These are phyloP conservation scores for Montifringilla adamsi DNA, from an alignment of 2,113 vertebrate species.

Conservation along the genomic window DNA sequence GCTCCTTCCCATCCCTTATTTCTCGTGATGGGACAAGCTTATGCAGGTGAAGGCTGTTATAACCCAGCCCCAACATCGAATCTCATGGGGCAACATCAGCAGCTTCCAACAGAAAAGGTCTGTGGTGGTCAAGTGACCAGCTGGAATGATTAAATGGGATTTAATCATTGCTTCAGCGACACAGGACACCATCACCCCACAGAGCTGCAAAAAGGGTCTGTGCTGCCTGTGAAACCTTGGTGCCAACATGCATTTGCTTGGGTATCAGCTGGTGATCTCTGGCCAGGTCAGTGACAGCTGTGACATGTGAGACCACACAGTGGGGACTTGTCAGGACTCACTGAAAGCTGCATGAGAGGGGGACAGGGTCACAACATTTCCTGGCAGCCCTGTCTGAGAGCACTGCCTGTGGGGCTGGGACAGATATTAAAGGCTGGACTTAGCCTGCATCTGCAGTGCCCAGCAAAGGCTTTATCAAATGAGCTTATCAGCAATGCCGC, in stretches of 20 bases:
- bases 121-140: neutral
- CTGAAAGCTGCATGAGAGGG: neutral
- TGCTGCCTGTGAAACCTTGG: neutral
- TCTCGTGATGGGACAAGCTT: neutral
- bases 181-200: neutral
- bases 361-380: neutral
- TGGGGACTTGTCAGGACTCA: neutral
- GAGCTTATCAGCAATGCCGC: neutral
- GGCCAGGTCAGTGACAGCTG: neutral
- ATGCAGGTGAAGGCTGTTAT: neutral
- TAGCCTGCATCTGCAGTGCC: neutral
- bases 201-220: neutral
- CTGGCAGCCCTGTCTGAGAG: neutral
- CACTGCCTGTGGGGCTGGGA: neutral
- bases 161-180: neutral
- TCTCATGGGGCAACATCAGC: neutral
- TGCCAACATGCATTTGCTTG: neutral
- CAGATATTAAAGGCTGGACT: neutral
- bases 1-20: neutral
- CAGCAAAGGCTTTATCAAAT: constrained; percentile 28
- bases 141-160: accelerated
- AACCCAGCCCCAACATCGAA: neutral
- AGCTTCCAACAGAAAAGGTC: neutral
- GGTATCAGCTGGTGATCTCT: neutral
- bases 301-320: accelerated